Percentiles rank a stretch among this genome's conserved stretches.
These are phyloP conservation scores for Rhincodon typus DNA, from an alignment of 2,797 vertebrate species.

Conservation along the genomic window DNA sequence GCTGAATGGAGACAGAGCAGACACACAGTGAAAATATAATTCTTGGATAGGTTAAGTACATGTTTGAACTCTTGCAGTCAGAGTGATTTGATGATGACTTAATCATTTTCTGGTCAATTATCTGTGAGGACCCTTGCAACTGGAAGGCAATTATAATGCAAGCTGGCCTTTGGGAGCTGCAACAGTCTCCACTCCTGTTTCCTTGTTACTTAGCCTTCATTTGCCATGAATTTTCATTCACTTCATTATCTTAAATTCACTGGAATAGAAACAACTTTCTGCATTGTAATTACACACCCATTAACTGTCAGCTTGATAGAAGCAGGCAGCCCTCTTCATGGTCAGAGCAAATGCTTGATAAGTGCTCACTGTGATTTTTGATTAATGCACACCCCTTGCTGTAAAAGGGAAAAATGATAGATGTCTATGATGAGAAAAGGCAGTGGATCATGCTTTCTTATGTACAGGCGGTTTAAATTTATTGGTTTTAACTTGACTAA, in stretches of 20 bases:
- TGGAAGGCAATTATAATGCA: constrained; percentile 77
- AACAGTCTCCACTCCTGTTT: constrained; percentile 74
- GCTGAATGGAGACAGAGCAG: constrained; percentile 77
- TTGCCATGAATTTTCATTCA: constrained; percentile 75
- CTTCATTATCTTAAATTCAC: constrained; percentile 71
- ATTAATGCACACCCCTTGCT: constrained; percentile 63
- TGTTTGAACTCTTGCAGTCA: constrained; percentile 96
- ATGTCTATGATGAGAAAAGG: constrained; percentile 8
- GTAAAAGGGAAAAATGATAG: constrained; percentile 44
- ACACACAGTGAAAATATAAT: constrained; percentile 84
- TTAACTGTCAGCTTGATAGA: constrained; percentile 69
- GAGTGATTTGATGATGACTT: constrained; percentile 98
- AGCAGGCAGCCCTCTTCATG: constrained; percentile 66
- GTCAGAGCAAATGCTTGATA: constrained; percentile 59
- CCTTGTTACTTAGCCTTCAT: constrained; percentile 66
- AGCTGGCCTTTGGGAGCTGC: constrained; percentile 75
- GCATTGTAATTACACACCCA: constrained; percentile 69
- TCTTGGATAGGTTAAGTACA: constrained; percentile 99
- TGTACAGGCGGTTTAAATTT: constrained; percentile 58
- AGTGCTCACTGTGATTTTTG: constrained; percentile 77
- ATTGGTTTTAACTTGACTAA: constrained; percentile 70
- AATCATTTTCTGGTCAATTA: constrained; percentile 99
- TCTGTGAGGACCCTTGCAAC: constrained; percentile 82
- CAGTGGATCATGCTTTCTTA: neutral
- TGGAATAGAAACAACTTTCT: constrained; percentile 73